A percentile compares a stretch with the other conserved stretches of the same genome.
These are phyloP conservation scores for Merodon equestris DNA, from an alignment of 2,888 invertebrate species.

Conservation along the genomic window DNA sequence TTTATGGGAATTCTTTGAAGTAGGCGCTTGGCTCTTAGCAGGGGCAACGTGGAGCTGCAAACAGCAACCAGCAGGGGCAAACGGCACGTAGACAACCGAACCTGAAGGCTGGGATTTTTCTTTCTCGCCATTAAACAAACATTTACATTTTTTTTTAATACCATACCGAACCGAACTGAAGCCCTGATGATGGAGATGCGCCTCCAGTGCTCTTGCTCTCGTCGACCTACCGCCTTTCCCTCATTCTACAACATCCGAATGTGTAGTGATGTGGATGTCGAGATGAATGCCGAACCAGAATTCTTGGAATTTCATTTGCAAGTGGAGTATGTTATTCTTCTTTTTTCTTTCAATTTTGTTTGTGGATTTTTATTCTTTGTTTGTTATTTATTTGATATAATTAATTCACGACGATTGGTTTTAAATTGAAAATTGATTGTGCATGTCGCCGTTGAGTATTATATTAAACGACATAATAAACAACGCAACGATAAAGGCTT, in stretches of 20 bases:
- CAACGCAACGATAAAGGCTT: too few relatives aligned
- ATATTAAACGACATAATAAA: background rate
- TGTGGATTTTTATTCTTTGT: background rate
- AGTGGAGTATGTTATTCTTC: background rate
- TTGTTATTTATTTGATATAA: background rate
- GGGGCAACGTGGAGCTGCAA: too few relatives aligned
- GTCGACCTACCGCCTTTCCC: too few relatives aligned
- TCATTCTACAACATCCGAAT: too few relatives aligned
- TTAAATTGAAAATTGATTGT: slow-evolving; percentile 6
- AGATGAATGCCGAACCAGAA: slow-evolving; percentile 5
- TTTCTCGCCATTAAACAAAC: slow-evolving; percentile 18
- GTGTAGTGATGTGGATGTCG: too few relatives aligned
- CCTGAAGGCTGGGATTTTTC: background rate
- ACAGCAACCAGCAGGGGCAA: too few relatives aligned
- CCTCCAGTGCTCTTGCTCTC: too few relatives aligned
- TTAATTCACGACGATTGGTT: slow-evolving; percentile 18
- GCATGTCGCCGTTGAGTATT: background rate
- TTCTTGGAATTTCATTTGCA: slow-evolving; percentile 17
- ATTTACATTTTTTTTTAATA: background rate
- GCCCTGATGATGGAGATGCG: too few relatives aligned
- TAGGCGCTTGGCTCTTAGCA: background rate
- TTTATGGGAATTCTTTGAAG: slow-evolving; percentile 13
- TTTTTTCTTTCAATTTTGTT: too few relatives aligned
- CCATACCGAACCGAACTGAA: too few relatives aligned
- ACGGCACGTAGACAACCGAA: too few relatives aligned